Evolutionary conservation across 1,140 invertebrate species (phyloP), one percentile per base, ranked within the genome.

Genomic region (Lucilia cuprina): DNA sequence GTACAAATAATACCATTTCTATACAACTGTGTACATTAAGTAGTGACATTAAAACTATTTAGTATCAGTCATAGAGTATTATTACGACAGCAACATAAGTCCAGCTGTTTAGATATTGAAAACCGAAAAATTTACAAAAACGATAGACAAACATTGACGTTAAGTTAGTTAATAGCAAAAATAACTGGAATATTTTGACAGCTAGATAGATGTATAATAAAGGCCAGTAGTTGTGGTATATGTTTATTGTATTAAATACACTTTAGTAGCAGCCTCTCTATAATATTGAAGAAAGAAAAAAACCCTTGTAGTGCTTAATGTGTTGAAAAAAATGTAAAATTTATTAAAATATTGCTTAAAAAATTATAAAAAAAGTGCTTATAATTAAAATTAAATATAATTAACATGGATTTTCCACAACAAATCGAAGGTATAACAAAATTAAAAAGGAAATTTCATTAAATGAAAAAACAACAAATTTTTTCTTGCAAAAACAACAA

Each of bases 351-450:
- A 21, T 21, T 70, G n/a, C n/a, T 70, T 8, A 70, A 70, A 10
- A 70, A n/a, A n/a, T 60, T 70, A 21, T 21, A 25, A 70, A 70
- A 19, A 70, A 70, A 70, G 65, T 70, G 19, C 21, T 21, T 21
- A 21, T 21, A 21, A 70, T 25, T 10, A 70, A 21, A 21, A 70
- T 70, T 70, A 21, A 70, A 9, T 25, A 21, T 19, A 70, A 25
- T 17, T 50, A 84, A 60, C 19, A 88, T 87, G 87, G 87, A 88
- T 85, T 88, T 87, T 83, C 83, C 87, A 0, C 86, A 87, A 65
- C 86, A 87, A 87, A 85, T 88, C 50, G 86, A 87, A 87, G 87
- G 87, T 88, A 84, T n/a, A 47, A 34, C 14, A 17, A 82, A 35
- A 70, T 17, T 82, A 10, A 34, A 60, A 60, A 2, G 17, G 19